A percentile compares a stretch with the other conserved stretches of the same genome.
Conservation (phyloP, 1,140 invertebrate species). For the Achroia grisella region DNA sequence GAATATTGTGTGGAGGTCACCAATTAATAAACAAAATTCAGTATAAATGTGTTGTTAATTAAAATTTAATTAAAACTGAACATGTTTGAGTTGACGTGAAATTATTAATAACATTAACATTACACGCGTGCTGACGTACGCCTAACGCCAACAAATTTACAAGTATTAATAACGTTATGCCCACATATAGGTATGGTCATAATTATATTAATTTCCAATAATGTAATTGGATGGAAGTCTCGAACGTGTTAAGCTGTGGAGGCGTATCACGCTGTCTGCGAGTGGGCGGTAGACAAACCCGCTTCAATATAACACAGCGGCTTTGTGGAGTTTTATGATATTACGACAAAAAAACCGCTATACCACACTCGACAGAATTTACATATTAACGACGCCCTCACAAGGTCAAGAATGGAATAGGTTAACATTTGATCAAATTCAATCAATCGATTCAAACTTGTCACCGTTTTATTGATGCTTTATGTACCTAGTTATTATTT, state of each 20-base stretch:
- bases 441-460: not conserved
- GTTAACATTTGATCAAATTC: not conserved
- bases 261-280: not conserved
- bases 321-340: not conserved
- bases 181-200: too few relatives aligned
- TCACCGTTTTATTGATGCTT: too few relatives aligned
- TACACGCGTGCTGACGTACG: too few relatives aligned
- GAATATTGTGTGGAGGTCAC: too few relatives aligned
- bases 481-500: too few relatives aligned
- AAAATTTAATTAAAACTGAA: too few relatives aligned
- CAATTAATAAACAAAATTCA: too few relatives aligned
- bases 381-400: constrained; percentile 2
- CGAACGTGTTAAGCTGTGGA: not conserved
- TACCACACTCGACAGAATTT: not conserved
- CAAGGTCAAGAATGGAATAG: not conserved
- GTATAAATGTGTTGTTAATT: too few relatives aligned
- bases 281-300: not conserved
- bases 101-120: too few relatives aligned
- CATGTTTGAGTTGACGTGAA: too few relatives aligned
- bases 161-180: too few relatives aligned
- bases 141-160: too few relatives aligned
- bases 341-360: not conserved
- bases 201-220: not conserved
- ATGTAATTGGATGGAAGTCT: not conserved
- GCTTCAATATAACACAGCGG: not conserved